These are phyloP conservation scores for Pterobdella sp. DNA, from an alignment of 2,888 invertebrate species.

Conservation along the genomic window DNA sequence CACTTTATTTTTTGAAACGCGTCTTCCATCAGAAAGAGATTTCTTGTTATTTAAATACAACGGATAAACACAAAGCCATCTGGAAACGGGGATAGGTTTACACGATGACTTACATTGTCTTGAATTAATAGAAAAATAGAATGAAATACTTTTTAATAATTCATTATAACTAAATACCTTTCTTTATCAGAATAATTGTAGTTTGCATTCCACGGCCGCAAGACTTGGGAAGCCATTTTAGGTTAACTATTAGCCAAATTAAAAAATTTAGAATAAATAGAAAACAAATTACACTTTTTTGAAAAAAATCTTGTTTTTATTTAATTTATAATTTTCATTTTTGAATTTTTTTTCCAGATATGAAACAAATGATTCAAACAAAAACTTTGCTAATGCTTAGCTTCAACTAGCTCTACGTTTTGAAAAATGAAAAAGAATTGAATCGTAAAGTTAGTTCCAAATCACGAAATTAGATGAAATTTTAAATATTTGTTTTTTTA, in stretches of 20 bases:
- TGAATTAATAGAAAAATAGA: not conserved
- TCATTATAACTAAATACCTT: slow-evolving; percentile 55
- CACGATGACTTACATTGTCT: not conserved
- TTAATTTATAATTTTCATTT: too few relatives aligned
- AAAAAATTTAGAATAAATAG: not conserved
- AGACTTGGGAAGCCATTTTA: slow-evolving; percentile 29
- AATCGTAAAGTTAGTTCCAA: too few relatives aligned
- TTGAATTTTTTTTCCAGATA: too few relatives aligned
- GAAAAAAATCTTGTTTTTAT: too few relatives aligned
- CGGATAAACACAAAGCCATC: slow-evolving; percentile 93
- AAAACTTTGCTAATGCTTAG: too few relatives aligned
- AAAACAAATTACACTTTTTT: too few relatives aligned
- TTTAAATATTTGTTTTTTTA: too few relatives aligned
- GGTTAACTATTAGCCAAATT: too few relatives aligned
- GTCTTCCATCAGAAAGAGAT: slow-evolving; percentile 77
- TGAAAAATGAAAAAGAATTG: too few relatives aligned
- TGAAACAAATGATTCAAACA: too few relatives aligned
- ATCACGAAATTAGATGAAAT: too few relatives aligned
- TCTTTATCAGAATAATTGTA: slow-evolving; percentile 73
- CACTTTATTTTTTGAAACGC: slow-evolving; percentile 65
- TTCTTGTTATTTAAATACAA: slow-evolving; percentile 90
- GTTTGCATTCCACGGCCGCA: slow-evolving; percentile 55
- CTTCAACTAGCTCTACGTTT: too few relatives aligned
- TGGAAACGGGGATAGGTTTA: slow-evolving; percentile 34
- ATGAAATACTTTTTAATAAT: not conserved